These are phyloP conservation scores for Anas georgica DNA, from an alignment of 2,797 vertebrate species.

Conservation along the genomic window DNA sequence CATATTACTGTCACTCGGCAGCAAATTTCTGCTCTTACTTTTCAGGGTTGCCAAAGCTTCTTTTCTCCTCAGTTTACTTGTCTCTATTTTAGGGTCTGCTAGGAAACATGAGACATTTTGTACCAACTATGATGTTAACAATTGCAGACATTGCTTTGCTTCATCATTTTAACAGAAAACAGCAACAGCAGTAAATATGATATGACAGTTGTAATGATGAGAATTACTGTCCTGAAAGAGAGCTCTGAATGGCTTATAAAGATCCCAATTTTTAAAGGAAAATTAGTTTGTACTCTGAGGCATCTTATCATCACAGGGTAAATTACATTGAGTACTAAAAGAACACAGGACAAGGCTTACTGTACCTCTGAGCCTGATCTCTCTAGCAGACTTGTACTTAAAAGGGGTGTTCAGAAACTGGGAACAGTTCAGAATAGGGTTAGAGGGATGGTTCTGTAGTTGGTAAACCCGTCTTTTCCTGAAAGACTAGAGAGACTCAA, in stretches of 20 bases:
- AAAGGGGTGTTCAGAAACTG: conserved; percentile 1
- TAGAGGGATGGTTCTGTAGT: neutral
- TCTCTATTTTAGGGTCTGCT: neutral
- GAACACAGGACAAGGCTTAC: neutral
- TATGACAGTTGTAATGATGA: conserved; percentile 31
- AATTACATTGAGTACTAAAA: neutral
- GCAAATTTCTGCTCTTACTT: neutral
- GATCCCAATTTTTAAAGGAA: neutral
- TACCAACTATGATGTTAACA: neutral
- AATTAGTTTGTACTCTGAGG: neutral
- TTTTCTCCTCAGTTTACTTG: neutral
- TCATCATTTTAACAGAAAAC: conserved; percentile 26
- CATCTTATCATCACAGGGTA: neutral
- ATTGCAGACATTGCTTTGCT: neutral
- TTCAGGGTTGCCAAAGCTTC: neutral
- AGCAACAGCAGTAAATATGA: conserved; percentile 26
- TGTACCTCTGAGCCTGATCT: neutral
- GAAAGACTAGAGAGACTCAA: neutral
- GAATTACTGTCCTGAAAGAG: neutral
- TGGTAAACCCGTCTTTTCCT: conserved; percentile 17
- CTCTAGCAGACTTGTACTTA: neutral
- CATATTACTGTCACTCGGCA: neutral
- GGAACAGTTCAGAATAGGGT: neutral
- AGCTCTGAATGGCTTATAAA: conserved; percentile 1
- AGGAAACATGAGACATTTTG: neutral